Conservation (phyloP, 1,140 invertebrate species). For the Carposina sasakii region DNA sequence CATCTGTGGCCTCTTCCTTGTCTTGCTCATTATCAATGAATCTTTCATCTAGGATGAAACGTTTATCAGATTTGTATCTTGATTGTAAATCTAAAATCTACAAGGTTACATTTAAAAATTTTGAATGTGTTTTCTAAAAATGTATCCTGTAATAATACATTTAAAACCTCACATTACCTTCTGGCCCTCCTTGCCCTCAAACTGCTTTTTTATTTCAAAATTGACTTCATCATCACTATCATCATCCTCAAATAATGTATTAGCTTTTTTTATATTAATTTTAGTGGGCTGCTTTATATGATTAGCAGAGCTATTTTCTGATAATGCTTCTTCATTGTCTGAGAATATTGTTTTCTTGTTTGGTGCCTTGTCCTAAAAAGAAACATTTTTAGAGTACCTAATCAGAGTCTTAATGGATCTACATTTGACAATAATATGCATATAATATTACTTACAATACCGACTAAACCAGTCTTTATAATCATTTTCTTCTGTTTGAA, state of each 20-base stretch:
- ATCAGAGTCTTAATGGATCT: neutral
- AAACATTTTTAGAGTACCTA: constrained; percentile 10
- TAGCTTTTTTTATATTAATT: constrained; percentile 8
- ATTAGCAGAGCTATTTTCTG: neutral
- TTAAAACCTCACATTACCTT: too few species aligned
- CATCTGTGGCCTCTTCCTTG: constrained; percentile 23
- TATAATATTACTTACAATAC: constrained; percentile 64
- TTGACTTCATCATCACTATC: constrained; percentile 63
- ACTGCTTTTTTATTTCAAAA: constrained; percentile 71
- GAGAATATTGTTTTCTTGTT: constrained; percentile 76
- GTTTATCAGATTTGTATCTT: constrained; percentile 73
- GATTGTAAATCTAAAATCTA: constrained; percentile 74
- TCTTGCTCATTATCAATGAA: constrained; percentile 66
- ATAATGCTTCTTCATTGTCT: constrained; percentile 50
- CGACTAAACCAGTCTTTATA: constrained; percentile 72
- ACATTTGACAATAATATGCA: neutral
- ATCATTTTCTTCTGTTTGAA: constrained; percentile 74
- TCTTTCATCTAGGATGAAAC: constrained; percentile 75
- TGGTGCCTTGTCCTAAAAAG: constrained; percentile 64
- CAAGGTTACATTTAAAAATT: constrained; percentile 22
- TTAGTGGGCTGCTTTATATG: neutral
- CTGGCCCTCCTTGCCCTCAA: constrained; percentile 73
- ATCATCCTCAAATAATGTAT: constrained; percentile 67
- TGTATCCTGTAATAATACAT: too few species aligned
- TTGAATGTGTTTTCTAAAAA: too few species aligned